Evolutionary conservation across 2,888 invertebrate species (phyloP), one percentile per base, ranked within the genome.

Genomic region (Ethmia dodecea): DNA sequence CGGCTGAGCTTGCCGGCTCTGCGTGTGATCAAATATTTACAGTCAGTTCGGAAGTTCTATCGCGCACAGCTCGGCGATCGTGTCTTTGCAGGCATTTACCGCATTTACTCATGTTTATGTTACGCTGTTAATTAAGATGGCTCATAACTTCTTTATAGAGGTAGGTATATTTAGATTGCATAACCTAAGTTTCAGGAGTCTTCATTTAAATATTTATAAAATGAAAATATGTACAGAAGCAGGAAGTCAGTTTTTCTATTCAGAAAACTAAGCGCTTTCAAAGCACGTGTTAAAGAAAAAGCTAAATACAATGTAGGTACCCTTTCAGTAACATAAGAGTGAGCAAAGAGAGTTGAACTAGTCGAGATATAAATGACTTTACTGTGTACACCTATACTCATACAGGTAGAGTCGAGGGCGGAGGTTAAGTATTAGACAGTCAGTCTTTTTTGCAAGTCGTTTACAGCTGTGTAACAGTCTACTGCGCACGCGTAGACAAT

Each of bases 1-100:
- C 55, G 68, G 60, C 39, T 58, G 65, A 76, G 73, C 75, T 79
- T 77, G 60, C 66, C 66, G 56, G 67, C 71, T 74, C 63, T 65
- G 60, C 70, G 63, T 71, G 66, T 64, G 70, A 51, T 61, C 76
- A 81, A 79, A 81, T 80, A 80, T 81, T 81, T 77, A 71, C 72
- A 52, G 59, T 60, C 63, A 70, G 71, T 69, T 64, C 46, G 52
- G 49, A 76, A 73, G 68, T 74, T 33, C 35, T 22, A 30, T 60
- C 60, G 52, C 44, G 34, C 34, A 54, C 55, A 59, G 67, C 68
- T 68, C 60, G 55, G 52, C 58, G 71, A 72, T 68, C 71, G 69
- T 73, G 67, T 71, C 70, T 69, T 50, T 59, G 70, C 70, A 72
- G 63, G 60, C 59, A 60, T 59, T 58, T 59, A 58, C 43, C 57